Evolutionary conservation across 2,888 invertebrate genomes (phyloP).

Genomic region (Acanthosoma haemorrhoidale): DNA sequence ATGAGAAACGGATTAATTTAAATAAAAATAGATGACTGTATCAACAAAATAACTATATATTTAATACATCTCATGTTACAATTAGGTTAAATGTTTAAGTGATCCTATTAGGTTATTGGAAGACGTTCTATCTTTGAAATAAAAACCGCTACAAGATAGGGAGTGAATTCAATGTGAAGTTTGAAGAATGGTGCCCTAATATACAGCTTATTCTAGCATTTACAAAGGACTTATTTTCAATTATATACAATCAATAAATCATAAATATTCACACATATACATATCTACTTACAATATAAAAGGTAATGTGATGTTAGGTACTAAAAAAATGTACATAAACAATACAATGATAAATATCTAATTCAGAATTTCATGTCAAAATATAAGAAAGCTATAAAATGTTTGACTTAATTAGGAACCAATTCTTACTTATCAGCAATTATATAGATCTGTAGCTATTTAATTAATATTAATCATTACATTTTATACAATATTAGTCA

Average conservation of each 20-base stretch:
- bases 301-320: constrained; percentile 12
- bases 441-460: not conserved
- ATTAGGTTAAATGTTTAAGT: not conserved
- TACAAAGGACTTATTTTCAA: constrained; percentile 3
- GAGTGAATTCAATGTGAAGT: constrained; percentile 7
- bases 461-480: not conserved
- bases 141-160: not conserved
- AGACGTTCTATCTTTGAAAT: not conserved
- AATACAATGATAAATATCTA: not conserved
- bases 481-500: not conserved
- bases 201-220: not conserved
- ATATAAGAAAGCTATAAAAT: not conserved
- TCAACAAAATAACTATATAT: not conserved
- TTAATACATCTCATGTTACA: not conserved
- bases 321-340: not conserved
- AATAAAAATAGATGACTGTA: not conserved
- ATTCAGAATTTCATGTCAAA: not conserved
- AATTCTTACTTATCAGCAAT: not conserved
- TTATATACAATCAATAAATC: constrained; percentile 15
- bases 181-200: not conserved
- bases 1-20: not conserved
- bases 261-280: constrained; percentile 18
- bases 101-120: constrained; percentile 13
- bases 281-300: constrained; percentile 3
- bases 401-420: not conserved